A percentile compares a stretch with the other conserved stretches of the same genome.
Evolutionary conservation across 2,113 vertebrate genomes (phyloP).

Genomic region (Hyaena hyaena): DNA sequence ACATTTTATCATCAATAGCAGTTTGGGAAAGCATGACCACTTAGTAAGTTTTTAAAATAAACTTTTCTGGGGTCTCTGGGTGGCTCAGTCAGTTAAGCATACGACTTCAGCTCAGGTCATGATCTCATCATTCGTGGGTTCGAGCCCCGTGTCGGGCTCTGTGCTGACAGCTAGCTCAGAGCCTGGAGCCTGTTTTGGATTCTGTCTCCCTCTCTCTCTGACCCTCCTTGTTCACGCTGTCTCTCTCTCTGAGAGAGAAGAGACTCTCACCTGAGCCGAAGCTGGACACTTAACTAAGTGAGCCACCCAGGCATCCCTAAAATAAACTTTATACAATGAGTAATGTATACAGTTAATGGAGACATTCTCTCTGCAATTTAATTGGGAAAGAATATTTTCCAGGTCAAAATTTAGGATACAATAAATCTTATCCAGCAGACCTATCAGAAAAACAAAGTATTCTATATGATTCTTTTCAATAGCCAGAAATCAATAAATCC

Average conservation of each 20-base stretch:
- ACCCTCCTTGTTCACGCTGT: too few species aligned
- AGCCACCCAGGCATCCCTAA: neutral
- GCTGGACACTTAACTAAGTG: too few species aligned
- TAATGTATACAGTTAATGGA: slow-evolving; percentile 17
- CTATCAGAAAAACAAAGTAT: slow-evolving; percentile 1
- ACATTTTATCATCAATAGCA: slow-evolving; percentile 22
- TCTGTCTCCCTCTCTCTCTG: too few species aligned
- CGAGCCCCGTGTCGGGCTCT: too few species aligned
- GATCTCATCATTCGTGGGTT: too few species aligned
- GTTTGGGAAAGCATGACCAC: neutral
- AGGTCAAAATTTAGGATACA: slow-evolving; percentile 29
- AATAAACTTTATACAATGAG: neutral
- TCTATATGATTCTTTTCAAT: neutral
- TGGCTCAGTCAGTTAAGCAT: too few species aligned
- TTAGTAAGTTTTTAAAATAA: neutral
- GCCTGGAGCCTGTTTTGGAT: too few species aligned
- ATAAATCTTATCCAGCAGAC: neutral
- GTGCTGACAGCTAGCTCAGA: too few species aligned
- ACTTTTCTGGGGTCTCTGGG: too few species aligned
- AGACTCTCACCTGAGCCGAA: too few species aligned
- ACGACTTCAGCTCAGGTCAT: too few species aligned
- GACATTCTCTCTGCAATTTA: neutral
- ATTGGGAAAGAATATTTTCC: slow-evolving; percentile 6
- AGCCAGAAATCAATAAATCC: neutral
- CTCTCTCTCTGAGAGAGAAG: too few species aligned